Conservation (phyloP, 35 echinoderm and acorn worm species). For the Antedon bifida region DNA sequence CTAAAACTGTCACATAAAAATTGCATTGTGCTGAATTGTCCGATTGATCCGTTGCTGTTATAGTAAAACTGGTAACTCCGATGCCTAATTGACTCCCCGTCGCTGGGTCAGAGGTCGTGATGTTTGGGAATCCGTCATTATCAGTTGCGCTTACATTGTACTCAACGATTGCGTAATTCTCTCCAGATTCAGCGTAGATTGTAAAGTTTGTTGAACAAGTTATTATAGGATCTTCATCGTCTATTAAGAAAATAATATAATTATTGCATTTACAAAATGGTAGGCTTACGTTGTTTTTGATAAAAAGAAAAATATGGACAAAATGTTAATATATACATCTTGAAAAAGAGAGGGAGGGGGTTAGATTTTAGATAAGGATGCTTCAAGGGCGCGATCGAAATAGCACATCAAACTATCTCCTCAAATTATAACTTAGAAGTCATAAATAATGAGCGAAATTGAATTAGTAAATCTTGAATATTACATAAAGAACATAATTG, state of each 20-base stretch:
- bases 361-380: no score
- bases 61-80: not conserved
- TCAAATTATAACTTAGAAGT: no score
- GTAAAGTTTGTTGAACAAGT: not conserved
- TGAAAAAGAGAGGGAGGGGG: no score
- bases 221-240: not conserved
- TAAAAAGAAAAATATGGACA: no score
- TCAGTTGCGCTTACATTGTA: not conserved
- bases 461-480: no score
- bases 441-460: no score
- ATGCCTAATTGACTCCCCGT: not conserved
- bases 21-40: not conserved
- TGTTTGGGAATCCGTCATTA: not conserved
- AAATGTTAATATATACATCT: no score
- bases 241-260: not conserved
- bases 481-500: no score
- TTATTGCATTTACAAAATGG: no score
- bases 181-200: not conserved
- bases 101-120: not conserved
- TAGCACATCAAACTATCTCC: no score
- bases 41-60: not conserved
- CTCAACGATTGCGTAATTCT: not conserved
- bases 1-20: not conserved
- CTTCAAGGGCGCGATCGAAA: no score
- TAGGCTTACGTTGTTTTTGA: no score